Evolutionary conservation across 1,140 invertebrate genomes (phyloP), one percentile per base, ranked within the genome.

Genomic region (Drosophila athabasca): DNA sequence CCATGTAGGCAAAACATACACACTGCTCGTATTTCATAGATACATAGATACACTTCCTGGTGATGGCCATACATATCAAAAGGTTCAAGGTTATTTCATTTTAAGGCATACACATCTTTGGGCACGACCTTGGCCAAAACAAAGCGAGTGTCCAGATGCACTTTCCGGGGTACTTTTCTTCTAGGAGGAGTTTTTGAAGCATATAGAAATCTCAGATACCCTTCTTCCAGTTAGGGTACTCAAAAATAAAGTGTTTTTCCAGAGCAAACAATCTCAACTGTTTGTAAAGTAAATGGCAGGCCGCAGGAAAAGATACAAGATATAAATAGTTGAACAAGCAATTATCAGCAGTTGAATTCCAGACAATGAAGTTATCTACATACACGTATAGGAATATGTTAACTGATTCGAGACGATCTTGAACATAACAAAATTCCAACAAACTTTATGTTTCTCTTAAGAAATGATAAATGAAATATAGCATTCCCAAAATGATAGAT

Each of bases 1-100:
- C 24, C 77, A 85, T 74, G 81, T 84, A 77, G 44, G 77, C 52
- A 65, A 44, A 44, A 62, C 22, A 24, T 9, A 24, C 24, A 43
- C 6, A 24, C 70, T 35, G 13, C 35, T 39, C 35, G 35, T 57
- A 45, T 17, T 39, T 44, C 13, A 45, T 41, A 66, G 8, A 17
- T 3, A 31, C 13, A 45, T 41, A 66, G 8, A 17, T 3, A 31
- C 26, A 61, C 62, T 46, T 13, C 60, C 54, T 55, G 72, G 67
- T 75, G 72, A 54, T 71, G 72, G 72, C 3, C 3, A 24, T 49
- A 13, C 17, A 19, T 19, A 11, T 19, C 17, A 19, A 7, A 24
- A 49, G 35, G 35, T 39, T 39, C 3, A 39, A 39, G 35, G 45
- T 55, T 55, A 55, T 41, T 44, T 55, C 51, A 55, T 41, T 44